Evolutionary conservation across 2,888 invertebrate species (phyloP).

Genomic region (Phlogophora meticulosa): DNA sequence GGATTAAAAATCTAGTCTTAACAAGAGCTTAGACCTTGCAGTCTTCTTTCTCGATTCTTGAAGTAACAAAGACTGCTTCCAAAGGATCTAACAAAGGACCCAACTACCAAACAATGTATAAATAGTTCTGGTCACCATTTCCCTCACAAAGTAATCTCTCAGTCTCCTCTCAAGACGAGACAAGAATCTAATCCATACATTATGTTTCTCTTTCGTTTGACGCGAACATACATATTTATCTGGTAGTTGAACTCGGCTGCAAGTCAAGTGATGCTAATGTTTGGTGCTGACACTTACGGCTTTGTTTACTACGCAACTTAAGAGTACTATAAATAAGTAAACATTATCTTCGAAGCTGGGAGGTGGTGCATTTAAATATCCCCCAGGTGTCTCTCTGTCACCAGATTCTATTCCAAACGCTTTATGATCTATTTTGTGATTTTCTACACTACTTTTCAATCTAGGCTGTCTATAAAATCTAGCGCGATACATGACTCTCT

Average conservation of each 20-base stretch:
- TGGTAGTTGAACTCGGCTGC: constrained; percentile 51
- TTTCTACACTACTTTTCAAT: too few relatives aligned
- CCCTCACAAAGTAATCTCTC: too few relatives aligned
- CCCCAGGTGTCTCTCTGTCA: neutral
- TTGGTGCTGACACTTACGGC: constrained; percentile 15
- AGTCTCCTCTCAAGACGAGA: constrained; percentile 15
- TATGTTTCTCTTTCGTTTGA: constrained; percentile 60
- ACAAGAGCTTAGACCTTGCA: neutral
- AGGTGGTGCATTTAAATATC: constrained; percentile 18
- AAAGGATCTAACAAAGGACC: too few relatives aligned
- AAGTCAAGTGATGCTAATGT: constrained; percentile 50
- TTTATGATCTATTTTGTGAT: too few relatives aligned
- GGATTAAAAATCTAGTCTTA: neutral
- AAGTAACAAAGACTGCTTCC: neutral
- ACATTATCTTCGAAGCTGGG: neutral
- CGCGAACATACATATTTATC: constrained; percentile 51
- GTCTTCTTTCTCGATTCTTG: neutral
- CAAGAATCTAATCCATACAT: constrained; percentile 41
- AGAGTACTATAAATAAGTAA: constrained; percentile 31
- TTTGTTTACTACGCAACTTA: constrained; percentile 45
- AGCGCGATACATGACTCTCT: too few relatives aligned
- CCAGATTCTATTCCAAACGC: too few relatives aligned
- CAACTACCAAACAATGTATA: too few relatives aligned
- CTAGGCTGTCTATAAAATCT: too few relatives aligned
- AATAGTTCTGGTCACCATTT: too few relatives aligned